Base-by-base conservation (phyloP, 2,113 vertebrate species). In the Callaeas wilsoni region DNA sequence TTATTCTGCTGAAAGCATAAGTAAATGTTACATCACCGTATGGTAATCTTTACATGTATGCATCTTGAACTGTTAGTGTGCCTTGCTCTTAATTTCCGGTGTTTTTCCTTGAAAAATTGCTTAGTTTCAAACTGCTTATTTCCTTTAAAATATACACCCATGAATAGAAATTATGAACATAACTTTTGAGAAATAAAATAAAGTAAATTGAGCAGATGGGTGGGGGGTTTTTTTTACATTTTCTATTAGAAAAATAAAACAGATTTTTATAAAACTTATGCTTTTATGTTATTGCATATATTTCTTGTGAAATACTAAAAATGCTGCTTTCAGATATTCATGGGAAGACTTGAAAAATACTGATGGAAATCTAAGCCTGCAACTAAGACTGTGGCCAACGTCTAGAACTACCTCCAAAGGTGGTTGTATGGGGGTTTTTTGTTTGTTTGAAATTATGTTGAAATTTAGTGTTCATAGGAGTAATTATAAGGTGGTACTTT, bases 161-260 rank as follows among this genome's bases (percentile, higher is more conserved):
- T 42, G 13, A 78, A 50, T 26, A n/a, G 20, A 50, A 79, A 79
- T 59, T 0, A 9, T 41, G 3, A 62, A 49, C 1, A 1, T 47
- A n/a, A 7, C 47, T 65, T 77, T 73, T 55, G 7, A 60, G 26
- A 82, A 81, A 35, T 55, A 47, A 42, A 73, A 27, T 62, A 67
- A 3, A 74, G 4, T 27, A 81, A 69, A 17, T 49, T 77, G 16
- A 75, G 63, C 69, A 35, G 7, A 21, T 8, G 7, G 5, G 18
- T 46, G 8, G 1, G 1, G 0, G n/a, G n/a, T n/a, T n/a, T 41
- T 41, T 41, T 41, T 41, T 41, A 41, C 41, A 3, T n/a, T 32
- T 71, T 57, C 9, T 37, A 23, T 46, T 69, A 33, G 20, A 15
- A 42, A 83, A 50, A 60, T 25, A 46, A 6, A 39, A 35, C 3